Evolutionary conservation across 2,888 invertebrate species (phyloP).

Genomic region (Acrobasis repandana): DNA sequence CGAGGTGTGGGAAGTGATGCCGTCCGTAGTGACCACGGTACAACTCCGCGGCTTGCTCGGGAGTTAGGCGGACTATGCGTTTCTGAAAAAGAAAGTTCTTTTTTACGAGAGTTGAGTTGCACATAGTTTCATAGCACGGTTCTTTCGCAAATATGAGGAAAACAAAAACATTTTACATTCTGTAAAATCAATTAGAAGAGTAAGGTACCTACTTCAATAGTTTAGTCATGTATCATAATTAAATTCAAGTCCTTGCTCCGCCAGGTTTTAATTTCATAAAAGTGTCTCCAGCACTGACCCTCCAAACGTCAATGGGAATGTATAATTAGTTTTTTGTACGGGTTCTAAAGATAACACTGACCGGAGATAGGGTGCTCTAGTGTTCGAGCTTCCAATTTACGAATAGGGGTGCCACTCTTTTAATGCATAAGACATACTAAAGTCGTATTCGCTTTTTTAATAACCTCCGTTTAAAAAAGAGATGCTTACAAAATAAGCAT

Average conservation of each 20-base stretch:
- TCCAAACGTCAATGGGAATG: constrained; percentile 61
- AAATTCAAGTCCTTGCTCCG: constrained; percentile 21
- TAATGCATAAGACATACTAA: constrained; percentile 2
- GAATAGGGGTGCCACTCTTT: constrained; percentile 51
- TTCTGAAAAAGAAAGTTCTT: constrained; percentile 65
- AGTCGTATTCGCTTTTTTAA: too few relatives aligned
- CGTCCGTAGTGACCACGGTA: constrained; percentile 89
- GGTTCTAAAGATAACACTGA: constrained; percentile 70
- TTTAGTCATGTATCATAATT: not conserved
- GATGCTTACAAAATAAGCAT: too few relatives aligned
- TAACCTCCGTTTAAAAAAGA: too few relatives aligned
- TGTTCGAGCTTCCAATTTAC: constrained; percentile 36
- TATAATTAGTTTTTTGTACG: constrained; percentile 72
- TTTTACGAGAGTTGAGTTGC: too few relatives aligned
- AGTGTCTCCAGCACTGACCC: constrained; percentile 46
- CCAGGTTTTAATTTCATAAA: constrained; percentile 26
- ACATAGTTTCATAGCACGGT: too few relatives aligned
- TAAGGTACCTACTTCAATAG: too few relatives aligned
- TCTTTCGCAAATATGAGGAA: too few relatives aligned
- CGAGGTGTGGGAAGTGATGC: constrained; percentile 88
- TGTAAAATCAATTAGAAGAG: too few relatives aligned
- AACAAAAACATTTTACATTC: too few relatives aligned
- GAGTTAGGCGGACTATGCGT: constrained; percentile 87
- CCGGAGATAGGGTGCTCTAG: constrained; percentile 50
- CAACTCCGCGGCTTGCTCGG: constrained; percentile 93